Percentiles rank a stretch among this genome's conserved stretches.
These are phyloP conservation scores for Euphydryas editha DNA, from an alignment of 2,888 invertebrate genomes.

Conservation along the genomic window DNA sequence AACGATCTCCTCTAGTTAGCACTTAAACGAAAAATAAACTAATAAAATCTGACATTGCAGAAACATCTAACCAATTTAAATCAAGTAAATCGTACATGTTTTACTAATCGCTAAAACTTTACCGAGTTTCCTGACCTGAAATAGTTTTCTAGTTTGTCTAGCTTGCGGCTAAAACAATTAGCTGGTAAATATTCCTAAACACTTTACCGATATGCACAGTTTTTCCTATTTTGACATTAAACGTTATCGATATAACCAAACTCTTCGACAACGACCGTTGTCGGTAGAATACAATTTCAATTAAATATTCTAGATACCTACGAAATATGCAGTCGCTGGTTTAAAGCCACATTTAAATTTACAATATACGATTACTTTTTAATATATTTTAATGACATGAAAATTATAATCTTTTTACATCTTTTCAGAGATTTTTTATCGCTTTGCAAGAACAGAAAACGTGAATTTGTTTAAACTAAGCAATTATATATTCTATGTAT, in stretches of 20 bases:
- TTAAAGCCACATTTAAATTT: too few species aligned
- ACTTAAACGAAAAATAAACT: neutral
- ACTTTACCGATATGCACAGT: constrained; percentile 31
- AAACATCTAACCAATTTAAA: neutral
- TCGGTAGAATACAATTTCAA: constrained; percentile 58
- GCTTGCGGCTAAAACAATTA: constrained; percentile 38
- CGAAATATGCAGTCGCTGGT: constrained; percentile 53
- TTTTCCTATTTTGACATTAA: constrained; percentile 27
- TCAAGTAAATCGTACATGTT: neutral
- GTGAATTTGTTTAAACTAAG: too few species aligned
- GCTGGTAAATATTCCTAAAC: constrained; percentile 36
- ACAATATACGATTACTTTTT: too few species aligned
- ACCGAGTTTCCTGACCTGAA: constrained; percentile 17
- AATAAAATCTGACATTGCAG: neutral
- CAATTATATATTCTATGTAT: too few species aligned
- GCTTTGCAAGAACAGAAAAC: too few species aligned
- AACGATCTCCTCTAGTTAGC: neutral
- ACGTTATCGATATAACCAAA: constrained; percentile 30
- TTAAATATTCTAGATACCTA: too few species aligned
- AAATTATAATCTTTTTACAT: too few species aligned
- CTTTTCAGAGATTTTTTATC: too few species aligned
- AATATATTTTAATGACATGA: too few species aligned
- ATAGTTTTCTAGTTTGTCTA: constrained; percentile 32
- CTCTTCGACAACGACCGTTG: constrained; percentile 37
- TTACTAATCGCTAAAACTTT: constrained; percentile 12